These are phyloP conservation scores for Poecilia latipinna DNA, from an alignment of 2,113 vertebrate species.

Conservation along the genomic window DNA sequence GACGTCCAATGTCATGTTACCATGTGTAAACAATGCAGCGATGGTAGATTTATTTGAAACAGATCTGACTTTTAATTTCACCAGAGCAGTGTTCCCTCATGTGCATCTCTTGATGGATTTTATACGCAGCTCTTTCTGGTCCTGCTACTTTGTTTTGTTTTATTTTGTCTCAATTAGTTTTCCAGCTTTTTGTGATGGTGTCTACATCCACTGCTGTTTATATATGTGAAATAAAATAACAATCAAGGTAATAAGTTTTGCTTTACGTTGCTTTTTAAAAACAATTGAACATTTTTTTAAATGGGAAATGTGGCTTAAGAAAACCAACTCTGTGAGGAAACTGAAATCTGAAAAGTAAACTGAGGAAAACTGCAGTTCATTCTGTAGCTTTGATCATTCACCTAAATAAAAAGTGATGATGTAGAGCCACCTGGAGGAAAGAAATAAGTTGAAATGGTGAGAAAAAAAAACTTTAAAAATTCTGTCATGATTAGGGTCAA, in stretches of 20 bases:
- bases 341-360: too few species aligned
- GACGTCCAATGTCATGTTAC: not conserved
- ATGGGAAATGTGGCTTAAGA: too few species aligned
- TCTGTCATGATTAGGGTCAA: too few species aligned
- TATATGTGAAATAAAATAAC: conserved; percentile 39
- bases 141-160: not conserved
- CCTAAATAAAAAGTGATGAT: too few species aligned
- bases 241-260: not conserved
- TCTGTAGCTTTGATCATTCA: too few species aligned
- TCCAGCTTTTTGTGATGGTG: conserved; percentile 1
- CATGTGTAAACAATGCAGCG: not conserved
- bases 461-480: too few species aligned
- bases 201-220: conserved; percentile 5
- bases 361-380: too few species aligned
- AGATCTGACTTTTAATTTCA: not conserved
- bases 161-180: conserved; percentile 9
- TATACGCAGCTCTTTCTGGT: not conserved
- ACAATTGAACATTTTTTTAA: too few species aligned
- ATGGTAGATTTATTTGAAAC: not conserved
- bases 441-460: too few species aligned
- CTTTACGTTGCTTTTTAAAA: too few species aligned
- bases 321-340: too few species aligned
- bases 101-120: not conserved
- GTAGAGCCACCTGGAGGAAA: too few species aligned
- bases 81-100: not conserved